These are phyloP conservation scores for Exaiptasia diaphana DNA, from an alignment of 64 coral and sea anemone genomes.

Conservation along the genomic window DNA sequence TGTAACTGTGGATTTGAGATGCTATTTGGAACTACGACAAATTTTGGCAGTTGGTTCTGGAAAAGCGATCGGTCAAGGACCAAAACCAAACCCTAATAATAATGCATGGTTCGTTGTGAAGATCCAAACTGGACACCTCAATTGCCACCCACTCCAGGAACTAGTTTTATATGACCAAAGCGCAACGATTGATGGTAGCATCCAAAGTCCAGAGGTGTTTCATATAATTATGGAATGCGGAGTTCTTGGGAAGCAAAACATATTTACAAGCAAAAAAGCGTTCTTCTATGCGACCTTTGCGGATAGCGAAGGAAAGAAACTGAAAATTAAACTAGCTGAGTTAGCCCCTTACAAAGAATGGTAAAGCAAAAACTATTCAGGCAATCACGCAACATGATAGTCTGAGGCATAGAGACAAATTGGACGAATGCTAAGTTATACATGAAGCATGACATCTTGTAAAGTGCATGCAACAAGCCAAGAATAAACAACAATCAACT, in stretches of 20 bases:
- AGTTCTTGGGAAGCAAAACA: conserved; percentile 46
- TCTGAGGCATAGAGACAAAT: too few relatives aligned
- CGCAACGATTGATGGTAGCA: neutral
- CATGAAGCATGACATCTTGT: too few relatives aligned
- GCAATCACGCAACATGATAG: too few relatives aligned
- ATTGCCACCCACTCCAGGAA: conserved; percentile 54
- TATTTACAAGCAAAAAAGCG: conserved; percentile 71
- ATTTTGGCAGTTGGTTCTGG: neutral
- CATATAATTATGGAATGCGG: conserved; percentile 80
- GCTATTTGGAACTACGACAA: neutral
- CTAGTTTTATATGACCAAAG: conserved; percentile 49
- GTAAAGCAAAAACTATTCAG: conserved; percentile 1
- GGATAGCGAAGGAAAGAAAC: conserved; percentile 15
- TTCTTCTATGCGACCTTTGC: conserved; percentile 71
- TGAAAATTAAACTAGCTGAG: conserved; percentile 43
- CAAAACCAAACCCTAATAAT: conserved; percentile 1
- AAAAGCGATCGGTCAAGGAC: conserved; percentile 45
- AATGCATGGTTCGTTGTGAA: conserved; percentile 51
- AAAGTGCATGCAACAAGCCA: too few relatives aligned
- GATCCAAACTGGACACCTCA: conserved; percentile 47
- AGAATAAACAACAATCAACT: too few relatives aligned
- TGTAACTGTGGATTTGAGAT: neutral
- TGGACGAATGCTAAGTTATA: too few relatives aligned
- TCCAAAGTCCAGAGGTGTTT: conserved; percentile 63
- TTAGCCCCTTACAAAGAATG: conserved; percentile 61